phyloP scores from a whole-genome alignment of 2,797 vertebrate species.

The Pitangus sulphuratus region DNA sequence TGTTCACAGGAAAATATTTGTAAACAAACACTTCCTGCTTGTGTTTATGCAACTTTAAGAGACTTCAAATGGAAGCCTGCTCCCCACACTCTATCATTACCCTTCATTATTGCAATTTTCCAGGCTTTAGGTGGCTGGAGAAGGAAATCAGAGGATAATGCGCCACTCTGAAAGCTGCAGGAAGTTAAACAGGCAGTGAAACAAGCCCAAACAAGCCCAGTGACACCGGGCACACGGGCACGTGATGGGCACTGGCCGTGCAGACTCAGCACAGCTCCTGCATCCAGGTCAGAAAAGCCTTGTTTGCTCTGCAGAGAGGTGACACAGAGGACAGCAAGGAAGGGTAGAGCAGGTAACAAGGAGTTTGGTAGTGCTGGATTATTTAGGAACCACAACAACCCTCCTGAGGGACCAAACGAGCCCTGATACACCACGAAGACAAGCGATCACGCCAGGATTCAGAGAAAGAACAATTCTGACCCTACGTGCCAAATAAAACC shows the following conservation, averaged over 20 bases:
- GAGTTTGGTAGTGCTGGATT: neutral
- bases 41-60: neutral
- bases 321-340: neutral
- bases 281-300: neutral
- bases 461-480: neutral
- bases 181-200: neutral
- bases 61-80: constrained; percentile 7
- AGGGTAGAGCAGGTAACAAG: neutral
- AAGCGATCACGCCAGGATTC: rapidly evolving
- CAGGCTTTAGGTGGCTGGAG: constrained; percentile 35
- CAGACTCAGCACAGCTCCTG: neutral
- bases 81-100: constrained; percentile 30
- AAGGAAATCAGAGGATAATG: neutral
- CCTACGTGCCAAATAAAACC: rapidly evolving
- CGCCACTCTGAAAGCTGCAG: neutral
- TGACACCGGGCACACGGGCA: neutral
- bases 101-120: constrained; percentile 36
- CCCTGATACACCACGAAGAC: neutral
- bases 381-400: neutral
- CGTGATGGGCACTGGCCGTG: rapidly evolving
- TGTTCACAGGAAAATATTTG: neutral
- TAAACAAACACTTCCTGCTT: constrained; percentile 29
- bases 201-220: neutral
- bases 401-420: neutral
- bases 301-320: neutral